Percentiles rank a stretch among this genome's conserved stretches.
Evolutionary conservation across 2,113 vertebrate species (phyloP).

Genomic region (Proterorhinus semilunaris): DNA sequence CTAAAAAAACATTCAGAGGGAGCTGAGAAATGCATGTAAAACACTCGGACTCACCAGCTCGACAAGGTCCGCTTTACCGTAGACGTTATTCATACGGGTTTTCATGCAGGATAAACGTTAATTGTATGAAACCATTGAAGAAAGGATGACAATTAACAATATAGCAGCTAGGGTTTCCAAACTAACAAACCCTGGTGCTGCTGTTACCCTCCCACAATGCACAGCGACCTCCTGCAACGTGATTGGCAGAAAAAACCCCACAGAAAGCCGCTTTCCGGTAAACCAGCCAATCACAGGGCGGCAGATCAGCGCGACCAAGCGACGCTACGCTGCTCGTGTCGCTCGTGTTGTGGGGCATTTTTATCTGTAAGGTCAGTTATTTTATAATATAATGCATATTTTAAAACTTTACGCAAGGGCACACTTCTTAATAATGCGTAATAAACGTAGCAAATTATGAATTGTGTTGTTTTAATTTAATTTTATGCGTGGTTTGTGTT

Average conservation of each 20-base stretch:
- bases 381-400: neutral
- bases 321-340: neutral
- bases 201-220: conserved; percentile 38
- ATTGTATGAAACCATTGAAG: too few relatives aligned
- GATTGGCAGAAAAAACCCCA: conserved; percentile 35
- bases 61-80: too few relatives aligned
- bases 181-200: neutral
- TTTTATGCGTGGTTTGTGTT: neutral
- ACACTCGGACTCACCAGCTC: too few relatives aligned
- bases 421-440: neutral
- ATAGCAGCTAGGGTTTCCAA: neutral
- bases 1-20: too few relatives aligned
- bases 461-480: neutral
- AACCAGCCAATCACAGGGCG: conserved; percentile 33
- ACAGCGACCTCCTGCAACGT: neutral
- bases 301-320: neutral
- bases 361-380: neutral
- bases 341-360: neutral
- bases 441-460: neutral
- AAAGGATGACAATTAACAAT: too few relatives aligned
- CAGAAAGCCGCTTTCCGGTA: conserved; percentile 17
- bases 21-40: too few relatives aligned
- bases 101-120: too few relatives aligned
- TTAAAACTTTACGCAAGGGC: neutral
- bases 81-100: too few relatives aligned